phyloP scores from a whole-genome alignment of 2,797 vertebrate genomes.

The Tympanoctomys barrerae region DNA sequence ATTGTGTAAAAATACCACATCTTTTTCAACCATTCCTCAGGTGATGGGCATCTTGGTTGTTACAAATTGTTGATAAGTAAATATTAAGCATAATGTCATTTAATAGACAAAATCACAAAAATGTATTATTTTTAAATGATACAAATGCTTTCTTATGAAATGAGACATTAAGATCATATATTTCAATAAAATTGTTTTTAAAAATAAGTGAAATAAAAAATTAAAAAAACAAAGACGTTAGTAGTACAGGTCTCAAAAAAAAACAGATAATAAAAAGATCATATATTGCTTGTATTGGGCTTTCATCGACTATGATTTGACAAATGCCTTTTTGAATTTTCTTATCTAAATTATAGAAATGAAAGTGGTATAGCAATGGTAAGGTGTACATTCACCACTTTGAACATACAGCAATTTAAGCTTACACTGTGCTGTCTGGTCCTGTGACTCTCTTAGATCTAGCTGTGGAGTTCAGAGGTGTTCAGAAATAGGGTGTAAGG shows the following conservation, averaged over 20 bases:
- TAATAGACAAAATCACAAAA: conserved; percentile 12
- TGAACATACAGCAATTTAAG: background rate
- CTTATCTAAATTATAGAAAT: background rate
- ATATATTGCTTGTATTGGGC: background rate
- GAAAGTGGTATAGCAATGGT: background rate
- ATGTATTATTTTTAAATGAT: background rate
- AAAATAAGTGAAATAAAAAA: no score
- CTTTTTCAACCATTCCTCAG: no score
- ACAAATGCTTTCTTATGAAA: background rate
- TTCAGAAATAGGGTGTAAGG: background rate
- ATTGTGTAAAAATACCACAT: no score
- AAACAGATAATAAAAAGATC: background rate
- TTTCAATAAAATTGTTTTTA: no score
- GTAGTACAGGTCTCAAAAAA: no score
- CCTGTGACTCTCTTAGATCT: background rate
- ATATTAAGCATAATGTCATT: background rate
- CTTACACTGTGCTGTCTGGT: background rate
- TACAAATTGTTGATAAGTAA: background rate
- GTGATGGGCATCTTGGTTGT: no score
- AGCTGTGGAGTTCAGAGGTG: background rate
- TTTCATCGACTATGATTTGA: background rate
- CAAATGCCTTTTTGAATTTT: background rate
- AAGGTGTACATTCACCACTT: background rate
- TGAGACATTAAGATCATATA: background rate
- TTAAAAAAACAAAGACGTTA: no score